A percentile compares a stretch with the other conserved stretches of the same genome.
Evolutionary conservation across 1,140 invertebrate species (phyloP).

Genomic region (Gryon sp.): DNA sequence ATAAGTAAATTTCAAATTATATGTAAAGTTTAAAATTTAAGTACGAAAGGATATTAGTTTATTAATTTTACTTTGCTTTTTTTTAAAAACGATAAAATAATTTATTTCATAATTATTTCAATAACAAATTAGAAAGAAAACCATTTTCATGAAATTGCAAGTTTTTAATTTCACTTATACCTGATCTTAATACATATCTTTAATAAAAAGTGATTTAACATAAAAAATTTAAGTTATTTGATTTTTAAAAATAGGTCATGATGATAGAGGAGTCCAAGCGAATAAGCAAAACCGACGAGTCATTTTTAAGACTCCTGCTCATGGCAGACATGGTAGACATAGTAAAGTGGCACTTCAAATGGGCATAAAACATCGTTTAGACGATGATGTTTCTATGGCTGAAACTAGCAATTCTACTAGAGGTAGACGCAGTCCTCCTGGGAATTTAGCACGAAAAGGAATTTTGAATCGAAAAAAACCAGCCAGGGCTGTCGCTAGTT

Average conservation of each 20-base stretch:
- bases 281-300: slow-evolving; percentile 25
- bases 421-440: slow-evolving; percentile 66
- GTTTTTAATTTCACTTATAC: background rate
- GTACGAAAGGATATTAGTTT: too few relatives aligned
- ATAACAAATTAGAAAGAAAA: too few relatives aligned
- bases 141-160: too few relatives aligned
- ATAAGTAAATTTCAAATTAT: too few relatives aligned
- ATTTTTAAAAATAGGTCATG: slow-evolving; percentile 8
- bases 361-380: slow-evolving; percentile 47
- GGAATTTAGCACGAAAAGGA: slow-evolving; percentile 46
- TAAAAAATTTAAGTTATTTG: too few relatives aligned
- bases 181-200: too few relatives aligned
- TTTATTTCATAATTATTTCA: too few relatives aligned
- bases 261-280: slow-evolving; percentile 11
- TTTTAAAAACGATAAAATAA: too few relatives aligned
- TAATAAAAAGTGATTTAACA: too few relatives aligned
- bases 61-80: too few relatives aligned
- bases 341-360: slow-evolving; percentile 1
- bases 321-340: background rate
- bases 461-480: slow-evolving; percentile 9
- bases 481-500: slow-evolving; percentile 66
- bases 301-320: slow-evolving; percentile 13
- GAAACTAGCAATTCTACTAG: slow-evolving; percentile 24
- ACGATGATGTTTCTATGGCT: slow-evolving; percentile 70
- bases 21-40: too few relatives aligned